Evolutionary conservation across 1,140 invertebrate genomes (phyloP).

Genomic region (Drosophila kohkoa): DNA sequence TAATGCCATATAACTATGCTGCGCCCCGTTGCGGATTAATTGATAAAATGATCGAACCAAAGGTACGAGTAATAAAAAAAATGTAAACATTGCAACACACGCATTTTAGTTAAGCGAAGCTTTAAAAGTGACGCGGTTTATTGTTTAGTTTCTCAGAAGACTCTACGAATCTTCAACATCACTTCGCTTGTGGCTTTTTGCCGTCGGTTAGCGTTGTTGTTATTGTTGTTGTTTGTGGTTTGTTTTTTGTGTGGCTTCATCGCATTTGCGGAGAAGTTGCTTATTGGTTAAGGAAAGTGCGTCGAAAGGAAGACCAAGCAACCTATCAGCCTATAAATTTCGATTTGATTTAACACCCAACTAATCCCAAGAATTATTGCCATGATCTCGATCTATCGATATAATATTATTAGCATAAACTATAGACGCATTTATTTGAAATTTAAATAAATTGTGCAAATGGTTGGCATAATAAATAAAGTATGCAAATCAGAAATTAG

Average conservation of each 20-base stretch:
- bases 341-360: slow-evolving; percentile 1
- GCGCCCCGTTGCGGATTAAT: slow-evolving; percentile 86
- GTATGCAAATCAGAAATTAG: background rate
- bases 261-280: slow-evolving; percentile 9
- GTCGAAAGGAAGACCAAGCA: background rate
- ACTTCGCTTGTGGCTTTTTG: slow-evolving; percentile 31
- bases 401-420: background rate
- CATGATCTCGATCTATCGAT: background rate
- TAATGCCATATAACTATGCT: slow-evolving; percentile 86
- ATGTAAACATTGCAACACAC: background rate
- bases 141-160: slow-evolving; percentile 19
- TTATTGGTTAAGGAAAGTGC: background rate
- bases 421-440: background rate
- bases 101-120: slow-evolving; percentile 51
- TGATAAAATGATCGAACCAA: slow-evolving; percentile 87
- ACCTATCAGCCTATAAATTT: background rate
- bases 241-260: slow-evolving; percentile 43
- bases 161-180: slow-evolving; percentile 28
- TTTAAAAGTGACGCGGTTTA: slow-evolving; percentile 70
- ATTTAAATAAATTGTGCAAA: background rate
- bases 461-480: background rate
- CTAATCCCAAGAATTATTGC: background rate
- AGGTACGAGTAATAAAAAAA: slow-evolving; percentile 82
- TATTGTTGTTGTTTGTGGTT: slow-evolving; percentile 33
- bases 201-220: slow-evolving; percentile 39